Conservation (phyloP, 2,888 invertebrate species). For the Beris chalybata region DNA sequence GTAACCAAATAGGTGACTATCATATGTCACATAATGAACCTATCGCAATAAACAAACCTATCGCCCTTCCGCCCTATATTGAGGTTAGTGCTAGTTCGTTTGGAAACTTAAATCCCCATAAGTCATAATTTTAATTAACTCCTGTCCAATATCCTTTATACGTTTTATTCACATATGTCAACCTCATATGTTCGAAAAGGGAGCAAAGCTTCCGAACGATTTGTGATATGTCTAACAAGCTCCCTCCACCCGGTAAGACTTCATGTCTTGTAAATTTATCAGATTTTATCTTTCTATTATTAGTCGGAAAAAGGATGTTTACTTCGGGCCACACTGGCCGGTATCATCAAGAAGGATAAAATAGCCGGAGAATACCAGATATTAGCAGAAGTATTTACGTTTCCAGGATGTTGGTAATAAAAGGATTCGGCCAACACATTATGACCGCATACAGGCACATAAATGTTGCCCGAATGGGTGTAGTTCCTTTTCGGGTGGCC, state of each 20-base stretch:
- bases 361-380: constrained; percentile 38
- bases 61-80: no score
- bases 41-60: not conserved
- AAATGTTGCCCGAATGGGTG: not conserved
- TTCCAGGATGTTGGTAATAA: constrained; percentile 39
- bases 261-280: constrained; percentile 38
- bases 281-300: constrained; percentile 40
- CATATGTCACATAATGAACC: constrained; percentile 4
- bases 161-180: not conserved
- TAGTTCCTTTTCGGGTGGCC: not conserved
- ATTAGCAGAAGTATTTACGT: constrained; percentile 39
- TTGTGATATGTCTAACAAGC: constrained; percentile 32
- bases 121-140: constrained; percentile 39
- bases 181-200: not conserved
- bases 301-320: constrained; percentile 35
- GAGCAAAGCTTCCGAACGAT: constrained; percentile 1
- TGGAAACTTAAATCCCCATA: constrained; percentile 15
- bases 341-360: constrained; percentile 38
- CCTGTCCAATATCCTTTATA: not conserved
- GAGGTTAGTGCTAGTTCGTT: no score
- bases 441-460: constrained; percentile 32
- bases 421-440: constrained; percentile 38
- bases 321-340: constrained; percentile 30
- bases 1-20: not conserved
- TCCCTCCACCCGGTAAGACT: constrained; percentile 22